Evolutionary conservation across 1,140 invertebrate genomes (phyloP).

Genomic region (Phymorhynchus buccinoides): DNA sequence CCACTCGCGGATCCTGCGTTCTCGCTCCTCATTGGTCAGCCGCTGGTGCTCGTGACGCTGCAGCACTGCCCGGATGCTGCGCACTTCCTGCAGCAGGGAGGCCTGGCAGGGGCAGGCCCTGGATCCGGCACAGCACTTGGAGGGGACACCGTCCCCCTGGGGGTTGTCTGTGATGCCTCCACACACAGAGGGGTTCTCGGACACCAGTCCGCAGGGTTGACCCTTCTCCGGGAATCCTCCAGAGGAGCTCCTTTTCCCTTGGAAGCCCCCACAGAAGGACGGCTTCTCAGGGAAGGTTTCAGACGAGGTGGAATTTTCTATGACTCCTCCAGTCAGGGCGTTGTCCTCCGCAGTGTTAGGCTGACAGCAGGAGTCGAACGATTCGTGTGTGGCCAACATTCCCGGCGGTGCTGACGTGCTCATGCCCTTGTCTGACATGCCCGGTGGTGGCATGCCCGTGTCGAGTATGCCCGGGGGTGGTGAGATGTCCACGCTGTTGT

Average conservation of each 20-base stretch:
- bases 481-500: slow-evolving; percentile 46
- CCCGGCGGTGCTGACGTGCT: no score
- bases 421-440: no score
- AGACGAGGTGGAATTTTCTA: no score
- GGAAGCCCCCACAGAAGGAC: background rate
- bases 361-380: slow-evolving; percentile 18
- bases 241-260: background rate
- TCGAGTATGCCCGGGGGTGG: no score
- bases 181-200: background rate
- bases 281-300: background rate
- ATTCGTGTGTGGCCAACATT: slow-evolving; percentile 30
- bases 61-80: slow-evolving; percentile 58
- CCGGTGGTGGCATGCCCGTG: no score
- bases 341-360: background rate
- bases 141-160: background rate
- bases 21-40: slow-evolving; percentile 53
- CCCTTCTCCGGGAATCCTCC: background rate
- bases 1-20: slow-evolving; percentile 68
- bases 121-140: background rate
- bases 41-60: slow-evolving; percentile 54
- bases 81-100: slow-evolving; percentile 57
- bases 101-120: slow-evolving; percentile 26
- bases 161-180: background rate
- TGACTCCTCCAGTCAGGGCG: background rate
- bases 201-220: no score